These are phyloP conservation scores for Dendronephthya gigantea DNA, from an alignment of 64 coral and sea anemone genomes.

Conservation along the genomic window DNA sequence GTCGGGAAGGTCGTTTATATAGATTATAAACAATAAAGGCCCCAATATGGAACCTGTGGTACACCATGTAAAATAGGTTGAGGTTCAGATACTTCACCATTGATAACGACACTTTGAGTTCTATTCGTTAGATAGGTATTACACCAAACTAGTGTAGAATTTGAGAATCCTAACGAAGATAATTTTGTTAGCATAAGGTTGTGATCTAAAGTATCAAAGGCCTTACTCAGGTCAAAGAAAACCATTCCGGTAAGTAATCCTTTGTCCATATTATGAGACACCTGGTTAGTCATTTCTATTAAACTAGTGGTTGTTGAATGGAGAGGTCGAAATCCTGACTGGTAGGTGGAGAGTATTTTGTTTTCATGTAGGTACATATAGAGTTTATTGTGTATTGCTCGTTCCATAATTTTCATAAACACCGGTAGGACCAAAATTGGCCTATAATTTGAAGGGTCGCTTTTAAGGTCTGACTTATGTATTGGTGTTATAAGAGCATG, in stretches of 20 bases:
- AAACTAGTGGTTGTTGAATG: conserved; percentile 13
- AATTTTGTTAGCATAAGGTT: conserved; percentile 11
- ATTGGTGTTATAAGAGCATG: conserved; percentile 27
- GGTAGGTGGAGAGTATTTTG: background rate
- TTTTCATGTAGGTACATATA: conserved; percentile 7
- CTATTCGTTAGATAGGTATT: conserved; percentile 19
- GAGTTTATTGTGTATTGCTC: background rate
- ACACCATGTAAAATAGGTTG: background rate
- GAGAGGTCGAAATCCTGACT: background rate
- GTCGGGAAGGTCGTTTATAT: background rate
- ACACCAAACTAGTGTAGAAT: background rate
- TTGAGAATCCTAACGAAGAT: background rate
- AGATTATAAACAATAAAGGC: background rate
- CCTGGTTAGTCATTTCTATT: conserved; percentile 9
- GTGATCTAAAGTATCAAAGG: conserved; percentile 31
- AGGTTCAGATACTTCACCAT: conserved; percentile 4
- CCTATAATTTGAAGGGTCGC: background rate
- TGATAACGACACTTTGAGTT: conserved; percentile 16
- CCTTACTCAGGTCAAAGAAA: conserved; percentile 30
- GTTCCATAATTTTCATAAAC: background rate
- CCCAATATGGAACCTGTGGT: background rate
- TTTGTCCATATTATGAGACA: conserved; percentile 15
- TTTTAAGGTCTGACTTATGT: background rate
- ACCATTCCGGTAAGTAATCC: conserved; percentile 13
- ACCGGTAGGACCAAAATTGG: conserved; percentile 17